Evolutionary conservation across 53 echinoderm and acorn worm species (phyloP).

Genomic region (Crossaster papposus): DNA sequence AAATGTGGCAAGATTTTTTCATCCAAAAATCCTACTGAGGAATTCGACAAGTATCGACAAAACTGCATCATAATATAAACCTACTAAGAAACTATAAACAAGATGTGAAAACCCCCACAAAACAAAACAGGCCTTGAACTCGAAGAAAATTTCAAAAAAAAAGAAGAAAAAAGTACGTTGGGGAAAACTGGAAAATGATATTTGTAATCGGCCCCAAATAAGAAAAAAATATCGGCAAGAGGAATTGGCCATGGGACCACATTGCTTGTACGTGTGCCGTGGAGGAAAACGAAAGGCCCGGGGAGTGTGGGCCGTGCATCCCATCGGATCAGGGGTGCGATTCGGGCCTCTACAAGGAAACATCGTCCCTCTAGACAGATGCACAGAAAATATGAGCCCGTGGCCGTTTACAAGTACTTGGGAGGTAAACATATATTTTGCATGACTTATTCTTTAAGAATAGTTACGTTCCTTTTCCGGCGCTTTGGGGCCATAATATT

Average conservation of each 20-base stretch:
- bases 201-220: neutral
- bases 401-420: slow-evolving; percentile 24
- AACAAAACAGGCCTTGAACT: too few relatives aligned
- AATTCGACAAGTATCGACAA: too few relatives aligned
- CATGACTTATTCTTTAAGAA: neutral
- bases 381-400: neutral
- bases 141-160: too few relatives aligned
- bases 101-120: too few relatives aligned
- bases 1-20: too few relatives aligned
- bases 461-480: neutral
- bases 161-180: neutral
- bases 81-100: too few relatives aligned
- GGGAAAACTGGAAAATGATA: neutral
- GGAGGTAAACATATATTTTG: slow-evolving; percentile 26
- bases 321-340: slow-evolving; percentile 36
- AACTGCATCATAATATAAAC: too few relatives aligned
- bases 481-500: neutral
- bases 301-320: slow-evolving; percentile 44
- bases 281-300: slow-evolving; percentile 34
- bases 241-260: slow-evolving; percentile 4
- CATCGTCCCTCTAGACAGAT: neutral
- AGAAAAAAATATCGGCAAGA: neutral
- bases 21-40: too few relatives aligned
- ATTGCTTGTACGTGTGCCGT: slow-evolving; percentile 36
- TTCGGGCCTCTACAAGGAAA: slow-evolving; percentile 29